Conservation (phyloP, 2,113 vertebrate species). For the Agelaius tricolor region DNA sequence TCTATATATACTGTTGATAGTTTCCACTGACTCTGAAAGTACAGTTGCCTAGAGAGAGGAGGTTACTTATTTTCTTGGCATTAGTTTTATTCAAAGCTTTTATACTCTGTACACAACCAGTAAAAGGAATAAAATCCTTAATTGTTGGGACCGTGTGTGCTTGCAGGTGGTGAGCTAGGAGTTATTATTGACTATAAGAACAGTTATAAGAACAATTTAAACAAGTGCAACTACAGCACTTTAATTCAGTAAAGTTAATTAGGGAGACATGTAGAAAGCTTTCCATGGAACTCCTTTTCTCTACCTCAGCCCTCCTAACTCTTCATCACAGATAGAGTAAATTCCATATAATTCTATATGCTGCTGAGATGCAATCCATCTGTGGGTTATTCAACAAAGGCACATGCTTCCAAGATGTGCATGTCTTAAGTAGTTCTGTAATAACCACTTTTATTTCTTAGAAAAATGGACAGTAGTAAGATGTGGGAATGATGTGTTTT, state of each 20-base stretch:
- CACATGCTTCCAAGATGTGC: neutral
- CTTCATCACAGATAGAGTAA: neutral
- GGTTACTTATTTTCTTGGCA: neutral
- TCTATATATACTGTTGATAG: neutral
- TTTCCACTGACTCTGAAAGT: neutral
- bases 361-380: neutral
- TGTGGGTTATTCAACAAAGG: neutral
- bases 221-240: neutral
- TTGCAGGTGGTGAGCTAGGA: neutral
- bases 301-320: neutral
- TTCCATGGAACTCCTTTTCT: neutral
- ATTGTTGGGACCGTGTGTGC: neutral
- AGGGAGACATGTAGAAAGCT: neutral
- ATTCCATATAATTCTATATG: neutral
- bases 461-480: neutral
- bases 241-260: neutral
- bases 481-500: neutral
- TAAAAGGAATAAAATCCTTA: neutral
- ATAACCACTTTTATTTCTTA: neutral
- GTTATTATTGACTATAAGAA: neutral
- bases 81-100: neutral
- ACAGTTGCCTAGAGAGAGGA: neutral
- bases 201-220: neutral
- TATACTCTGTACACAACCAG: neutral
- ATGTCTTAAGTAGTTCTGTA: neutral